phyloP scores from a whole-genome alignment of 2,888 invertebrate species.

The Dicycla oo region DNA sequence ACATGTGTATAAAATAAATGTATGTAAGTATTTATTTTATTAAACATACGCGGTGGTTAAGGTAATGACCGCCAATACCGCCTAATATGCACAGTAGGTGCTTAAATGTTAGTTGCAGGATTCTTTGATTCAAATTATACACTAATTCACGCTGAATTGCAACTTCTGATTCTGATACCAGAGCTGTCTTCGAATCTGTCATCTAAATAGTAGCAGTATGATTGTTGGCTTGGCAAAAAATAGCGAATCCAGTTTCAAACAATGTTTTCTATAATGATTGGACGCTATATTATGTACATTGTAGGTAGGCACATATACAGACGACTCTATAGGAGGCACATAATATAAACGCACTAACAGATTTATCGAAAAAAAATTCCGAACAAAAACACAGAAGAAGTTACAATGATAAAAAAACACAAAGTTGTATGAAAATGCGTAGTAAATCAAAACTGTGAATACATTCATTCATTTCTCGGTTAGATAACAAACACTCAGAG shows the following conservation, averaged over 20 bases:
- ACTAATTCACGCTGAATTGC: background rate
- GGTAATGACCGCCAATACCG: background rate
- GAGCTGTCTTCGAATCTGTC: background rate
- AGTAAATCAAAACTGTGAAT: conserved; percentile 86
- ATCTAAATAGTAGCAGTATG: too few relatives aligned
- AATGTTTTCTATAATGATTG: background rate
- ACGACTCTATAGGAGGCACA: background rate
- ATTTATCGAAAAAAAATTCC: conserved; percentile 58
- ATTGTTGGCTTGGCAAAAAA: too few relatives aligned
- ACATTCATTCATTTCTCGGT: conserved; percentile 85
- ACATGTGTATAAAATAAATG: conserved; percentile 42
- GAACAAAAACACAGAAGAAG: conserved; percentile 61
- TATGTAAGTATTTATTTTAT: conserved; percentile 20
- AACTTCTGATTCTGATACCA: background rate
- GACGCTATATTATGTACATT: background rate
- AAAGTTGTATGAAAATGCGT: conserved; percentile 76
- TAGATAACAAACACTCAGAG: conserved; percentile 87
- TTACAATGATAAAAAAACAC: conserved; percentile 61
- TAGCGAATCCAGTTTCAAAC: background rate
- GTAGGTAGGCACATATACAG: background rate
- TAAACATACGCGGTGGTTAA: background rate
- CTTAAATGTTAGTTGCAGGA: background rate
- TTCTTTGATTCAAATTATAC: background rate
- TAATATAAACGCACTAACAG: conserved; percentile 36
- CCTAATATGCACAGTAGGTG: background rate